Base-by-base conservation (phyloP, 2,797 vertebrate genomes). In the Nyctibius grandis region DNA sequence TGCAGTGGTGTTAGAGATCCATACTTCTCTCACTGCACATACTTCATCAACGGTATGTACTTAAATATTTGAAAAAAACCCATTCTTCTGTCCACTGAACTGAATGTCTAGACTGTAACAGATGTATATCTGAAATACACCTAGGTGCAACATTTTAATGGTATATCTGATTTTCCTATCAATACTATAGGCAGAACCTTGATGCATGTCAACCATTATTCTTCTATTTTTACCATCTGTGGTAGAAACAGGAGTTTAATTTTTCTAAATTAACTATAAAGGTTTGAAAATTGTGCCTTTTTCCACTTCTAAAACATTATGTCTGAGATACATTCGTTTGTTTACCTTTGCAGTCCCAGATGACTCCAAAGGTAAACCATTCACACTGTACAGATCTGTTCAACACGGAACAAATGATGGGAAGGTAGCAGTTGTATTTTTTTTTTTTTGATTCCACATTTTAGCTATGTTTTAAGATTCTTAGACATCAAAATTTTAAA, bases 161-260 rank as follows among this genome's bases (percentile, higher is more conserved):
- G 33, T 85, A 36, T 34, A 63, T 60, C 12, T 60, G 59, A 73
- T 60, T 61, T 48, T 68, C n/a, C 9, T 57, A 48, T 29, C 25
- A 44, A 14, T 40, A 19, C 19, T 61, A 56, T 12, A 81, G 21
- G 17, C 13, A 65, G 45, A 82, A 53, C 12, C n/a, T 59, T 63
- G 80, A 96, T 91, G 85, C 79, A 33, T 44, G 47, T 79, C 82
- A 82, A 91, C 72, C 70, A 40, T 74, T 89, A 87, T 85, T 80
- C 83, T 90, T 88, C 68, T 91, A 75, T 83, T 93, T 78, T 85
- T 70, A 91, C 23, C 17, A 38, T 64, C 28, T 48, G 18, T n/a
- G 19, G 21, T 64, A 64, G 51, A 78, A 81, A 74, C 12, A 22
- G 15, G 31, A 64, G 25, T 10, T 25, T 45, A 31, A 22, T 69